Percentiles rank a stretch among this genome's conserved stretches.
Evolutionary conservation across 2,888 invertebrate species (phyloP).

Genomic region (Eilema depressum): DNA sequence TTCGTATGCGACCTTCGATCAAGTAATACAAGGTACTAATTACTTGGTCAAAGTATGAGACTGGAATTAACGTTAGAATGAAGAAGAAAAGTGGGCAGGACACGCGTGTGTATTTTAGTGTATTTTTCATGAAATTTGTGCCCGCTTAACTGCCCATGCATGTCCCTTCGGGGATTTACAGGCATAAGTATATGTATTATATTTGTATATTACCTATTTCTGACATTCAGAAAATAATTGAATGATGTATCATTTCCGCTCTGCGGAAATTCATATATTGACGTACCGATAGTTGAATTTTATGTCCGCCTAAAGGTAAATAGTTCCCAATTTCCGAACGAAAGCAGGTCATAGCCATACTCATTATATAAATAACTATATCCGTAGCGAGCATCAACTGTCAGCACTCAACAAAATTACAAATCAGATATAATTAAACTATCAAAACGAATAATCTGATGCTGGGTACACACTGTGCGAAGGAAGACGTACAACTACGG

Average conservation of each 20-base stretch:
- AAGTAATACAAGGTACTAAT: too few relatives aligned
- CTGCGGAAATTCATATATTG: neutral
- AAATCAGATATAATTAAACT: constrained; percentile 16
- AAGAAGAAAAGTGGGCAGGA: too few relatives aligned
- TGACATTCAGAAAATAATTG: neutral
- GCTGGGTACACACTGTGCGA: neutral
- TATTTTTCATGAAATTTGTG: too few relatives aligned
- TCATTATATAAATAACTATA: neutral
- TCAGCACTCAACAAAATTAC: constrained; percentile 1
- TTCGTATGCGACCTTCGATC: too few relatives aligned
- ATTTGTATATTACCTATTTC: too few relatives aligned
- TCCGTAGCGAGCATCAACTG: neutral
- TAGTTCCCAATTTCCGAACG: neutral
- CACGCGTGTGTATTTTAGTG: too few relatives aligned
- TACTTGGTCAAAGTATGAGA: too few relatives aligned
- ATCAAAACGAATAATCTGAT: constrained; percentile 12
- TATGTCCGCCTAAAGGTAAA: neutral
- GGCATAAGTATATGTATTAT: too few relatives aligned
- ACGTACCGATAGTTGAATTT: neutral
- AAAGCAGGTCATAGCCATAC: neutral
- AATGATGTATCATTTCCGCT: too few relatives aligned
- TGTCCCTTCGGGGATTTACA: too few relatives aligned
- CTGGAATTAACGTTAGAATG: too few relatives aligned
- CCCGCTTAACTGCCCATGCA: too few relatives aligned
- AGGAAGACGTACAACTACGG: neutral